phyloP scores from a whole-genome alignment of 2,113 vertebrate genomes.

The Phalacrocorax carbo region DNA sequence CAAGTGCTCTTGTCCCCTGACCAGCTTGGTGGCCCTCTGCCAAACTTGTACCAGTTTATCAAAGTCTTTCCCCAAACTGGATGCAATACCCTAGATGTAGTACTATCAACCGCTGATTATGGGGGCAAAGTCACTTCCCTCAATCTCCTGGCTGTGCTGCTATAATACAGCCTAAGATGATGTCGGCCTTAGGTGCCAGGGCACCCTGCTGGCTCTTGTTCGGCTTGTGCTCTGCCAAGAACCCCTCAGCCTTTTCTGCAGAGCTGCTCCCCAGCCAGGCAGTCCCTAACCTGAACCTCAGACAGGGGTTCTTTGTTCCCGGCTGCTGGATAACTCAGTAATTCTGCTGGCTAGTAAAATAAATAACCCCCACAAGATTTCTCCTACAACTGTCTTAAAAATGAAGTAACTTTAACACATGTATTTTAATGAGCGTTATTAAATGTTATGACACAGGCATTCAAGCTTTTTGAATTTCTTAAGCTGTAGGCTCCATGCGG shows the following conservation, averaged over 20 bases:
- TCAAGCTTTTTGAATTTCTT: neutral
- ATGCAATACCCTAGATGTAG: neutral
- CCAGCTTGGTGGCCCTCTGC: neutral
- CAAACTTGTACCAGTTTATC: neutral
- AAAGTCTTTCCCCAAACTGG: neutral
- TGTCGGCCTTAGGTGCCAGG: neutral
- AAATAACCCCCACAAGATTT: neutral
- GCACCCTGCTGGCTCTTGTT: neutral
- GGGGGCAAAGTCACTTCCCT: neutral
- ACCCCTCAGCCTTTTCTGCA: neutral
- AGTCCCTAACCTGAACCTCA: neutral
- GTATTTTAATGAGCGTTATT: neutral
- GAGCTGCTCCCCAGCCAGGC: neutral
- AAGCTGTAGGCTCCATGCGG: neutral
- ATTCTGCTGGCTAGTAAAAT: neutral
- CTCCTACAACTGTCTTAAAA: neutral
- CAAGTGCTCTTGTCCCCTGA: neutral
- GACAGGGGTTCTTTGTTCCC: neutral
- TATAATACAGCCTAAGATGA: neutral
- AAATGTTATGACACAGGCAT: neutral
- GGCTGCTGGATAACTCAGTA: neutral
- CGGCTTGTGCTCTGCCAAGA: neutral
- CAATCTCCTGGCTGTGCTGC: neutral
- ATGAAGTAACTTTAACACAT: neutral
- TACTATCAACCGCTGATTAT: neutral